phyloP scores from a whole-genome alignment of 2,888 invertebrate species.

The Polylopha cassiicola region DNA sequence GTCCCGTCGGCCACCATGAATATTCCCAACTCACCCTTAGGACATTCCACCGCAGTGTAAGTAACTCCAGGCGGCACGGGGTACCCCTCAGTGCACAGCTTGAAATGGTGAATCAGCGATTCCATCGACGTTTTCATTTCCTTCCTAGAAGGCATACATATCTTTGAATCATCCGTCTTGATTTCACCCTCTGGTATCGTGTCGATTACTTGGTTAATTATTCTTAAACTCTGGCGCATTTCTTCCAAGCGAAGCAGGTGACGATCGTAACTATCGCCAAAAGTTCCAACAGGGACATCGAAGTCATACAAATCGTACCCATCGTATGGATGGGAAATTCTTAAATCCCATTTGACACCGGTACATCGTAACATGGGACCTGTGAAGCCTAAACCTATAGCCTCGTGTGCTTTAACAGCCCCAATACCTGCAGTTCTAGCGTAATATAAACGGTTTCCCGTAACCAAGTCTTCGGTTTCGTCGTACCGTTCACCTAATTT shows the following conservation, averaged over 20 bases:
- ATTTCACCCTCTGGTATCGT: slow-evolving; percentile 89
- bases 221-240: slow-evolving; percentile 86
- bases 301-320: slow-evolving; percentile 89
- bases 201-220: slow-evolving; percentile 88
- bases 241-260: slow-evolving; percentile 82
- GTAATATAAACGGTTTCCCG: slow-evolving; percentile 82
- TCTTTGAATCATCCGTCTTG: slow-evolving; percentile 87
- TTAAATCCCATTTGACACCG: slow-evolving; percentile 92
- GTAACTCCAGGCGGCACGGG: slow-evolving; percentile 90
- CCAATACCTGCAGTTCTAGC: slow-evolving; percentile 85
- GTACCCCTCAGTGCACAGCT: slow-evolving; percentile 88
- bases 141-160: slow-evolving; percentile 82
- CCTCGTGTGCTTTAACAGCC: slow-evolving; percentile 83
- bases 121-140: slow-evolving; percentile 95
- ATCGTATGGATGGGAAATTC: slow-evolving; percentile 90
- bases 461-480: slow-evolving; percentile 88
- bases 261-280: slow-evolving; percentile 91
- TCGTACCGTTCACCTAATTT: slow-evolving; percentile 86
- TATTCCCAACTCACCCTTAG: slow-evolving; percentile 92
- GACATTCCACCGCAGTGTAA: slow-evolving; percentile 87
- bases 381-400: slow-evolving; percentile 83
- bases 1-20: slow-evolving; percentile 92
- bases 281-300: slow-evolving; percentile 87
- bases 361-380: slow-evolving; percentile 86
- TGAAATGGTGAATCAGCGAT: slow-evolving; percentile 92